These are phyloP conservation scores for Takifugu rubripes DNA, from an alignment of 2,797 vertebrate genomes.

Conservation along the genomic window DNA sequence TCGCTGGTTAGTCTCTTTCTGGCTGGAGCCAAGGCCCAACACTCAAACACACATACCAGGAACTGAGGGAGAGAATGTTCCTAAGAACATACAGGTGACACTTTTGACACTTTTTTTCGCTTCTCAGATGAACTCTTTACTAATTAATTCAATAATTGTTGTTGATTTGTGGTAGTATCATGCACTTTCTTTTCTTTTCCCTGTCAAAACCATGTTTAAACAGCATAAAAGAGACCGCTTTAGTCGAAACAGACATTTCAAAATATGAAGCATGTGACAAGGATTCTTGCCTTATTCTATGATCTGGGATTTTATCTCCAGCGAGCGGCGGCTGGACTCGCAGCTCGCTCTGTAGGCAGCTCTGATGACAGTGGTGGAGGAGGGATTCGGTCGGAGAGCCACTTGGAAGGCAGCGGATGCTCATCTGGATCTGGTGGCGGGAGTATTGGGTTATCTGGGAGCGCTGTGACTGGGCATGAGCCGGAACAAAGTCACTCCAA, in stretches of 20 bases:
- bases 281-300: too few species aligned
- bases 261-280: too few species aligned
- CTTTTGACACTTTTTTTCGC: too few species aligned
- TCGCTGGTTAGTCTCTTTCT: slow-evolving; percentile 98
- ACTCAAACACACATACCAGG: slow-evolving; percentile 89
- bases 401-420: slow-evolving; percentile 51
- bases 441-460: slow-evolving; percentile 78
- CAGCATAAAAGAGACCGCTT: too few species aligned
- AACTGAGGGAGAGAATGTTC: slow-evolving; percentile 93
- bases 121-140: background rate
- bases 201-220: background rate
- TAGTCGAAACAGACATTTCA: too few species aligned
- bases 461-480: slow-evolving; percentile 74
- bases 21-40: slow-evolving; percentile 94
- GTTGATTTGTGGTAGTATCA: background rate
- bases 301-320: slow-evolving; percentile 34
- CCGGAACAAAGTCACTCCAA: slow-evolving; percentile 97
- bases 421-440: slow-evolving; percentile 40
- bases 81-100: slow-evolving; percentile 96
- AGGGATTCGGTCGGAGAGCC: slow-evolving; percentile 66
- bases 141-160: background rate
- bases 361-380: slow-evolving; percentile 68
- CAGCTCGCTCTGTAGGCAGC: slow-evolving; percentile 77
- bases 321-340: slow-evolving; percentile 94
- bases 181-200: background rate